Conservation (phyloP, 1,140 invertebrate species). For the Drosophila sturtevanti region DNA sequence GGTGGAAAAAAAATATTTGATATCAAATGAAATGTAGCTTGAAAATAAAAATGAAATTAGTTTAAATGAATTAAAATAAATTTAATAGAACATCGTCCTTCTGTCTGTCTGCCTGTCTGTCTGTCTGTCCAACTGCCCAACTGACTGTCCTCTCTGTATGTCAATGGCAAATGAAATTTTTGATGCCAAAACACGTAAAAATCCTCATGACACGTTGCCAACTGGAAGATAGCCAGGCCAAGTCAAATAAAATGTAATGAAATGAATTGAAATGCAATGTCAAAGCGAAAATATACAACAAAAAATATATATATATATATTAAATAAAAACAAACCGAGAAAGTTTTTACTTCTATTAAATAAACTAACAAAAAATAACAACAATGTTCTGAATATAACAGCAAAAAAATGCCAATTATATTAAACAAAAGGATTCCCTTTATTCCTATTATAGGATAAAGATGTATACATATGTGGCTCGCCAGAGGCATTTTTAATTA, state of each 20-base stretch:
- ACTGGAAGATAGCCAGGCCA: conserved; percentile 56
- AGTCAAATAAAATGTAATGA: conserved; percentile 26
- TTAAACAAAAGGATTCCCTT: conserved; percentile 34
- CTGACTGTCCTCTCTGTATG: neutral
- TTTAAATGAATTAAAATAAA: conserved; percentile 36
- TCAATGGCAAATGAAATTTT: conserved; percentile 3
- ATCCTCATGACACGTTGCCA: conserved; percentile 36
- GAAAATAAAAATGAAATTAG: conserved; percentile 58
- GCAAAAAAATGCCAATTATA: conserved; percentile 16
- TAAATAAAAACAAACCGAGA: conserved; percentile 27
- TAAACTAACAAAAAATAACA: conserved; percentile 11
- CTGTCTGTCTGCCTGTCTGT: neutral
- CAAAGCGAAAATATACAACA: conserved; percentile 21
- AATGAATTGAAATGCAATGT: conserved; percentile 29
- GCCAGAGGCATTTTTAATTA: neutral
- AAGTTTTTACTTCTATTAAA: conserved; percentile 10
- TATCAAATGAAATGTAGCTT: conserved; percentile 45
- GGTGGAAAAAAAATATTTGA: neutral
- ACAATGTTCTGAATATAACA: too few species aligned
- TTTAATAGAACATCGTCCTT: conserved; percentile 17
- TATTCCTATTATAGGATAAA: neutral
- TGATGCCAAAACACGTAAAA: conserved; percentile 1
- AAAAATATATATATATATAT: too few species aligned
- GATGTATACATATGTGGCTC: neutral
- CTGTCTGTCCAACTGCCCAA: neutral